Percentiles rank a stretch among this genome's conserved stretches.
Evolutionary conservation across 1,140 invertebrate genomes (phyloP).

Genomic region (Holcopasites calliopsidis): DNA sequence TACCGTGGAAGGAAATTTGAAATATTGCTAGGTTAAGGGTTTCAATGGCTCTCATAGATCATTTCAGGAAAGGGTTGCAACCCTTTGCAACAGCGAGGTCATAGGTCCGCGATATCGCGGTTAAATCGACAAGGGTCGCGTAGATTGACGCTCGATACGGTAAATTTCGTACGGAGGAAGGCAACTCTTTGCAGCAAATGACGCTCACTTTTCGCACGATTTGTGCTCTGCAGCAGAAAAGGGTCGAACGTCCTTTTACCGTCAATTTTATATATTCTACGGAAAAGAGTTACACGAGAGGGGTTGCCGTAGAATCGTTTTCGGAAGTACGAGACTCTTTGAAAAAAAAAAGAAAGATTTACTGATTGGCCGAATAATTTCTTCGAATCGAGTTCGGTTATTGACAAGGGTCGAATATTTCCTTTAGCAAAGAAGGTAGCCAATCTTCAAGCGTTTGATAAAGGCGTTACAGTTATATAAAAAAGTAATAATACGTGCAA

Average conservation of each 20-base stretch:
- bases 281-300: constrained; percentile 9
- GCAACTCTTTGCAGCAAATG: constrained; percentile 33
- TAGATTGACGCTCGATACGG: constrained; percentile 23
- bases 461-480: too few relatives aligned
- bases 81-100: neutral
- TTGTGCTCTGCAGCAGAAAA: neutral
- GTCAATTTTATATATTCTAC: constrained; percentile 9
- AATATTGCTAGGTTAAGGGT: constrained; percentile 37
- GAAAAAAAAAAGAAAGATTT: constrained; percentile 7
- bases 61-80: constrained; percentile 27
- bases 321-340: neutral
- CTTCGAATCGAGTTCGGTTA: neutral
- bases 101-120: constrained; percentile 22
- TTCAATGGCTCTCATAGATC: constrained; percentile 10
- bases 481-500: too few relatives aligned
- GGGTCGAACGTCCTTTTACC: constrained; percentile 14
- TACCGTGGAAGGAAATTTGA: constrained; percentile 31
- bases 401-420: neutral
- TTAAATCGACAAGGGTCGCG: constrained; percentile 37
- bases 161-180: constrained; percentile 28
- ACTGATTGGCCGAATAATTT: neutral
- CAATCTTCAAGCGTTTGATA: too few relatives aligned
- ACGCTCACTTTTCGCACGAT: constrained; percentile 2
- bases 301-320: neutral
- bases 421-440: too few relatives aligned